phyloP scores from a whole-genome alignment of 2,113 vertebrate genomes.

The Syngnathus scovelli region DNA sequence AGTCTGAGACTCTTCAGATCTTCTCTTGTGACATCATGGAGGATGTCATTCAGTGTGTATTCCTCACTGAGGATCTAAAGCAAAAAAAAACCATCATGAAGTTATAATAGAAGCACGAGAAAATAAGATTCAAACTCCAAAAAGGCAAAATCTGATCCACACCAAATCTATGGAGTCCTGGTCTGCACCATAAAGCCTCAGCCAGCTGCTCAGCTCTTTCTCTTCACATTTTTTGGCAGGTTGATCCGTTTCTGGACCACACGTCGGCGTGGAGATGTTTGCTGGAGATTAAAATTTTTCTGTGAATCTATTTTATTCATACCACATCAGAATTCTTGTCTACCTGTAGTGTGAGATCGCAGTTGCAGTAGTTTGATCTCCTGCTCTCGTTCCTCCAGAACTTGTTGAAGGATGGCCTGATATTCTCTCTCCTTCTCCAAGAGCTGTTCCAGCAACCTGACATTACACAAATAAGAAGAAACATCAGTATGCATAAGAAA shows the following conservation, averaged over 20 bases:
- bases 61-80: slow-evolving; percentile 79
- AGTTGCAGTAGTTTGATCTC: slow-evolving; percentile 87
- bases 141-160: slow-evolving; percentile 50
- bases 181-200: slow-evolving; percentile 80
- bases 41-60: slow-evolving; percentile 84
- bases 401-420: slow-evolving; percentile 86
- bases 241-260: slow-evolving; percentile 21
- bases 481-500: neutral
- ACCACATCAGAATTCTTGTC: neutral
- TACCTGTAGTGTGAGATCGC: slow-evolving; percentile 81
- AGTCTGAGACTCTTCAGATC: slow-evolving; percentile 90
- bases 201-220: slow-evolving; percentile 81
- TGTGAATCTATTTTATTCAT: too few species aligned
- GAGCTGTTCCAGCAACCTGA: slow-evolving; percentile 86
- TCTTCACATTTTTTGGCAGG: slow-evolving; percentile 60
- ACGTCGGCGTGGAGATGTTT: slow-evolving; percentile 72
- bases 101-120: neutral
- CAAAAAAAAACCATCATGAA: neutral
- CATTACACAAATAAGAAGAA: neutral
- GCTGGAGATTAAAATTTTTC: neutral
- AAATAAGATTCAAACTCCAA: neutral
- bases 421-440: slow-evolving; percentile 92
- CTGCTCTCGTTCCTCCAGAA: slow-evolving; percentile 89
- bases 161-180: slow-evolving; percentile 86
- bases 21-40: slow-evolving; percentile 86